phyloP scores from a whole-genome alignment of 2,888 invertebrate species.

The Nomada lathburiana region DNA sequence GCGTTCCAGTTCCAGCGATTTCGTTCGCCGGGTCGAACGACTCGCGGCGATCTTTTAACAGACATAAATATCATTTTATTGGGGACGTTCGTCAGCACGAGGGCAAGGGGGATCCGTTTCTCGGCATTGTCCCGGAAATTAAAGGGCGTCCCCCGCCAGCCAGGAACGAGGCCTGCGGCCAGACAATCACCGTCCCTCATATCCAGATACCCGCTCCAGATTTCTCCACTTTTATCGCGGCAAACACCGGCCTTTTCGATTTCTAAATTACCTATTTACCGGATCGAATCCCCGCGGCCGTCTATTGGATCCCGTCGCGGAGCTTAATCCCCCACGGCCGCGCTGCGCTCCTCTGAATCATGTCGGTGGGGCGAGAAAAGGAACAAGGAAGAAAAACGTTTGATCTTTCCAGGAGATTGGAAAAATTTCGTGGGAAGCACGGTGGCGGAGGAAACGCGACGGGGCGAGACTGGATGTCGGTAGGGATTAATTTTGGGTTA shows the following conservation, averaged over 20 bases:
- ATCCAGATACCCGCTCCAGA: conserved; percentile 60
- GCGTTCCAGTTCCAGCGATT: background rate
- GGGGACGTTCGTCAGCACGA: conserved; percentile 60
- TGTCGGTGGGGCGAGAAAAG: conserved; percentile 38
- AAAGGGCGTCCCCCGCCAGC: conserved; percentile 64
- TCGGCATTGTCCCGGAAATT: conserved; percentile 71
- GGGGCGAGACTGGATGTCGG: background rate
- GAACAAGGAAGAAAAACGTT: conserved; percentile 52
- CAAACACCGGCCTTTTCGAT: conserved; percentile 31
- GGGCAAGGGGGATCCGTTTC: conserved; percentile 36
- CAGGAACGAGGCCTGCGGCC: conserved; percentile 39
- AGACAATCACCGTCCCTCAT: conserved; percentile 64
- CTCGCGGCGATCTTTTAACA: conserved; percentile 56
- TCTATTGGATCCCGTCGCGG: conserved; percentile 61
- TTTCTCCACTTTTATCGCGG: conserved; percentile 59
- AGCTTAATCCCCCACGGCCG: conserved; percentile 56
- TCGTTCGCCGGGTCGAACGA: background rate
- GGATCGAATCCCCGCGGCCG: conserved; percentile 57
- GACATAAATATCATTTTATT: conserved; percentile 68
- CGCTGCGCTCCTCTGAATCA: conserved; percentile 49
- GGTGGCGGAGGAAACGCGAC: background rate
- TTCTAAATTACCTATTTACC: conserved; percentile 73
- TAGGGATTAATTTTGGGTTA: background rate
- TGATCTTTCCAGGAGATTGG: conserved; percentile 71
- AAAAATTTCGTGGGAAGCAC: conserved; percentile 49